Evolutionary conservation across 2,888 invertebrate genomes (phyloP).

Genomic region (Tineola bisselliella): DNA sequence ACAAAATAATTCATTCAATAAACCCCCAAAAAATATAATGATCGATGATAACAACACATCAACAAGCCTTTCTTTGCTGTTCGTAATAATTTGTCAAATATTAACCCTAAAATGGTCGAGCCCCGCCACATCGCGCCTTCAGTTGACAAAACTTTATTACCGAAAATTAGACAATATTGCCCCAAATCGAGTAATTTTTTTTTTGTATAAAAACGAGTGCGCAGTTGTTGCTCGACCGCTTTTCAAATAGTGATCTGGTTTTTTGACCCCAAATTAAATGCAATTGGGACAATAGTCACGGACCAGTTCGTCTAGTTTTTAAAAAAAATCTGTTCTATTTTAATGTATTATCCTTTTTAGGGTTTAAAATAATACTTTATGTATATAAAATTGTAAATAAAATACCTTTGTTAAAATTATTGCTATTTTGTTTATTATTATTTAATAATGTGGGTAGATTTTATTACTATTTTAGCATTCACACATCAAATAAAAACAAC

Average conservation of each 20-base stretch:
- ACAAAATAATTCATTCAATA: not conserved
- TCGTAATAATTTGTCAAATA: slow-evolving; percentile 56
- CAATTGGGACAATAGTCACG: slow-evolving; percentile 37
- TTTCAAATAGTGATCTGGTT: slow-evolving; percentile 55
- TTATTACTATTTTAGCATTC: not conserved
- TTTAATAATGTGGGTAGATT: too few relatives aligned
- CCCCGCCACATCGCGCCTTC: slow-evolving; percentile 38
- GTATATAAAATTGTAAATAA: too few relatives aligned
- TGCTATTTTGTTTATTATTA: too few relatives aligned
- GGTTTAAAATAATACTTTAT: not conserved
- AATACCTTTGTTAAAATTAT: too few relatives aligned
- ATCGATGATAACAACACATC: slow-evolving; percentile 36
- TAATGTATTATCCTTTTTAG: not conserved
- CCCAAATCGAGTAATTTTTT: slow-evolving; percentile 47
- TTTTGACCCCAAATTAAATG: slow-evolving; percentile 46
- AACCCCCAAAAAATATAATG: slow-evolving; percentile 20
- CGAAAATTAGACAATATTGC: slow-evolving; percentile 64
- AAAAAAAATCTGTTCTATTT: not conserved
- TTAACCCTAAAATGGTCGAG: slow-evolving; percentile 42
- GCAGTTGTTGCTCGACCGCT: slow-evolving; percentile 30
- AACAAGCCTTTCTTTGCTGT: slow-evolving; percentile 36
- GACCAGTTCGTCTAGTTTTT: slow-evolving; percentile 49
- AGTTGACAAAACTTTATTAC: slow-evolving; percentile 68
- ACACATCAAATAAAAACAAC: slow-evolving; percentile 4
- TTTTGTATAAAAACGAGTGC: slow-evolving; percentile 50